These are phyloP conservation scores for Picus viridis DNA, from an alignment of 2,797 vertebrate genomes.

Conservation along the genomic window DNA sequence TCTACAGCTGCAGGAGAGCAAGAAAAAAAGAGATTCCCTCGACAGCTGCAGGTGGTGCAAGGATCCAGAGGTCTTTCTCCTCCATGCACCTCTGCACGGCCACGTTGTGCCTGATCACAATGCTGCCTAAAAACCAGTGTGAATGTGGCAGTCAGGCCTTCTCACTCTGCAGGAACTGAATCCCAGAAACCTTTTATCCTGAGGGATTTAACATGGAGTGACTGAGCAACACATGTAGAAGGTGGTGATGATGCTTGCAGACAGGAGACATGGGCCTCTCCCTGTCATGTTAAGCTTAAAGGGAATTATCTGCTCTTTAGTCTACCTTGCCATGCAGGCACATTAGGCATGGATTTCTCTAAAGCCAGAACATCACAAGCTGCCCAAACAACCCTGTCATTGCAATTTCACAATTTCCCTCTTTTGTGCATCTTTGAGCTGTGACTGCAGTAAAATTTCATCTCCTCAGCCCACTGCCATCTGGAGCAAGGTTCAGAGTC, in stretches of 20 bases:
- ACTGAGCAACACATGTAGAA: neutral
- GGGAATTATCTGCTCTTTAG: conserved; percentile 56
- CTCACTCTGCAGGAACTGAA: neutral
- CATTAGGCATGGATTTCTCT: conserved; percentile 64
- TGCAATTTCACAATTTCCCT: conserved; percentile 67
- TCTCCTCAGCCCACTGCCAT: conserved; percentile 64
- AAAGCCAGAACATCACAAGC: conserved; percentile 62
- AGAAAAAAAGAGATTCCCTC: neutral
- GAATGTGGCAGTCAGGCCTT: neutral
- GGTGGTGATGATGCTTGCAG: neutral
- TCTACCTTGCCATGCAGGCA: conserved; percentile 60
- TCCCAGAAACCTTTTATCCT: neutral
- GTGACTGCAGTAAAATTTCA: conserved; percentile 52
- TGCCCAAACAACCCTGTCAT: conserved; percentile 63
- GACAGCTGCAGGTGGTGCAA: neutral
- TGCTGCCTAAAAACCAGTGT: neutral
- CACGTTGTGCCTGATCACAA: neutral
- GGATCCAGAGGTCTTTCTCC: neutral
- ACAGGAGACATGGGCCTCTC: neutral
- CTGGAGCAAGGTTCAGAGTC: conserved; percentile 67
- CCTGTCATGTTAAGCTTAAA: conserved; percentile 4
- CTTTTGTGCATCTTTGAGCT: conserved; percentile 52
- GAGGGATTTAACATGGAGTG: neutral
- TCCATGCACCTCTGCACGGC: rapidly evolving
- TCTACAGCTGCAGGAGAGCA: neutral